A percentile compares a stretch with the other conserved stretches of the same genome.
Conservation (phyloP, 1,140 invertebrate species). For the Penaeus indicus region DNA sequence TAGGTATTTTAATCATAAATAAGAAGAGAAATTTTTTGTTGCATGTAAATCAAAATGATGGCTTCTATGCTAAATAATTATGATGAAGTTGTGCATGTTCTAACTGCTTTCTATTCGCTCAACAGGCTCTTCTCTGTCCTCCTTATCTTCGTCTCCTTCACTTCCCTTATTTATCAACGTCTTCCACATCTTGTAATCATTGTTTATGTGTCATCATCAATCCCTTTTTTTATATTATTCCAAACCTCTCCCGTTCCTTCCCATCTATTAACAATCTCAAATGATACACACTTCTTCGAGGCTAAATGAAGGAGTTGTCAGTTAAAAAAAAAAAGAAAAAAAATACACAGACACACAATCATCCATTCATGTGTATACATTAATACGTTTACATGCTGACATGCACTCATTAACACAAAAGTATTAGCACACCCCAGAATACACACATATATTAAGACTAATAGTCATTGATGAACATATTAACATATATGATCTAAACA, state of each 20-base stretch:
- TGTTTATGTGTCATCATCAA: too few species aligned
- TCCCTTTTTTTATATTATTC: too few species aligned
- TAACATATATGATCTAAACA: too few species aligned
- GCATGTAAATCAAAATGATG: constrained; percentile 50
- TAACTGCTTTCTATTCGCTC: constrained; percentile 48
- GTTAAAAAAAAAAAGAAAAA: background rate
- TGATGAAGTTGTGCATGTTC: constrained; percentile 27
- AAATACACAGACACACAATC: constrained; percentile 33
- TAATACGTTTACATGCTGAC: background rate
- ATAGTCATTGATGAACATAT: too few species aligned
- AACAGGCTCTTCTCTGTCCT: constrained; percentile 29
- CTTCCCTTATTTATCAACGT: background rate
- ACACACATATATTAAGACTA: too few species aligned
- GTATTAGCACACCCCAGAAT: too few species aligned
- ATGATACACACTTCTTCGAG: too few species aligned
- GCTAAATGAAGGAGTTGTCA: too few species aligned
- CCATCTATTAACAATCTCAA: too few species aligned
- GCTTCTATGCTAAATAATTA: constrained; percentile 44
- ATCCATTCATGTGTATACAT: constrained; percentile 27
- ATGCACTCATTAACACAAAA: background rate
- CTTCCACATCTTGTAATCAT: background rate
- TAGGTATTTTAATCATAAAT: background rate
- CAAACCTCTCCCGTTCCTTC: too few species aligned
- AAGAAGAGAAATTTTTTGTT: constrained; percentile 35
- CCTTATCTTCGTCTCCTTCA: background rate